Evolutionary conservation across 2,888 invertebrate genomes (phyloP).

Genomic region (Drosophila kuntzei): DNA sequence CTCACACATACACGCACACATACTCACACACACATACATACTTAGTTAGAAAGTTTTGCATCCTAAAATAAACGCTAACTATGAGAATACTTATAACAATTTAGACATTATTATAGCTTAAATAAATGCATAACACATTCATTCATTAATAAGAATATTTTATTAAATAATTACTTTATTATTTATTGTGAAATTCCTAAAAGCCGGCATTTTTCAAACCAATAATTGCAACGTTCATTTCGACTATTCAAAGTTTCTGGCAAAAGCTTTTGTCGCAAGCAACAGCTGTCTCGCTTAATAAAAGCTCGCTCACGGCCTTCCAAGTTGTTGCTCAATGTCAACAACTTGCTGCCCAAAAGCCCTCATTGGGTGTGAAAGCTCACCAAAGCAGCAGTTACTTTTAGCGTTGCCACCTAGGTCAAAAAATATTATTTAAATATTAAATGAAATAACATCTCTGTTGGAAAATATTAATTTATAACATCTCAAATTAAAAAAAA

Average conservation of each 20-base stretch:
- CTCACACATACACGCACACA: slow-evolving; percentile 35
- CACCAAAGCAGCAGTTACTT: slow-evolving; percentile 40
- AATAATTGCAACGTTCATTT: slow-evolving; percentile 26
- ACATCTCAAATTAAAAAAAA: too few relatives aligned
- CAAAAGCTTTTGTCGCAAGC: slow-evolving; percentile 57
- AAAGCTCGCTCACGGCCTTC: slow-evolving; percentile 44
- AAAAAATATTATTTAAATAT: not conserved
- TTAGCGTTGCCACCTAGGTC: slow-evolving; percentile 56
- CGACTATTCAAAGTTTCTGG: slow-evolving; percentile 18
- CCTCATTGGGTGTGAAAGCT: not conserved
- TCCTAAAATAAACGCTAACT: slow-evolving; percentile 26
- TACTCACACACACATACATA: slow-evolving; percentile 18
- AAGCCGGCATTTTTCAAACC: slow-evolving; percentile 37
- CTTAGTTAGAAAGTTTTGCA: slow-evolving; percentile 50
- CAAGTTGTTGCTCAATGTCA: slow-evolving; percentile 46
- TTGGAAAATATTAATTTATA: not conserved
- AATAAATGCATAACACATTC: too few relatives aligned
- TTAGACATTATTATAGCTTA: not conserved
- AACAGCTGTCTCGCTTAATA: slow-evolving; percentile 64
- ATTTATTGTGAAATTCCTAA: not conserved
- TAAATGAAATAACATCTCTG: not conserved
- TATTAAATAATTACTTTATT: not conserved
- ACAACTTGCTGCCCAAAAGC: slow-evolving; percentile 5
- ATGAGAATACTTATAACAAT: not conserved
- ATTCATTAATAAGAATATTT: not conserved